These are phyloP conservation scores for Butorides virescens DNA, from an alignment of 2,113 vertebrate species.

Conservation along the genomic window DNA sequence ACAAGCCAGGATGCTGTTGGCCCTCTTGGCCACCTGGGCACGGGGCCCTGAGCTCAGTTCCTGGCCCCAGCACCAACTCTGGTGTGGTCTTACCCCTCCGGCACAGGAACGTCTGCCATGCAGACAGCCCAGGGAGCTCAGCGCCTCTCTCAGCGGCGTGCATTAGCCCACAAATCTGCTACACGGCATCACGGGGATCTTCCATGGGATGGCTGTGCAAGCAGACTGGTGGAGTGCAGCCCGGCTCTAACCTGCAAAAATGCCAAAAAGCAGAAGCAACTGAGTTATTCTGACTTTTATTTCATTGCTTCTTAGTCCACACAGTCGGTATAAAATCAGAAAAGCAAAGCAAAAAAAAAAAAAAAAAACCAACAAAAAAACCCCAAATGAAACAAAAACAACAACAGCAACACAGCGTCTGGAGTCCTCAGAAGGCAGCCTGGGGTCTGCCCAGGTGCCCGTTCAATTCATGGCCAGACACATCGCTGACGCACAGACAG, in stretches of 20 bases:
- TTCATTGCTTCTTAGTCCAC: slow-evolving; percentile 82
- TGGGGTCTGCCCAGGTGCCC: slow-evolving; percentile 68
- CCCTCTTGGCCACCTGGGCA: neutral
- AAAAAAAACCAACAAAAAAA: neutral
- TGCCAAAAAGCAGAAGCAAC: neutral
- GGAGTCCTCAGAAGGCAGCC: slow-evolving; percentile 78
- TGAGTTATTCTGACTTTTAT: slow-evolving; percentile 83
- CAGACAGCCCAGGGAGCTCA: neutral
- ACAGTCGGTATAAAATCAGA: slow-evolving; percentile 81
- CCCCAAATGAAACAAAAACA: neutral
- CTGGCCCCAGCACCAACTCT: no score
- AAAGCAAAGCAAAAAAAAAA: slow-evolving; percentile 62
- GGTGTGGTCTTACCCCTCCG: no score
- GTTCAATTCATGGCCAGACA: slow-evolving; percentile 79
- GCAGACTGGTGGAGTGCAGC: neutral
- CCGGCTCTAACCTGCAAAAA: neutral
- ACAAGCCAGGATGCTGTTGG: no score
- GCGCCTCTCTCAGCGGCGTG: neutral
- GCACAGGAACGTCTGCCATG: neutral
- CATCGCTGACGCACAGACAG: slow-evolving; percentile 53
- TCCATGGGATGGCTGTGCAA: rapidly evolving
- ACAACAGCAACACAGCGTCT: slow-evolving; percentile 45
- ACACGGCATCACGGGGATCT: neutral
- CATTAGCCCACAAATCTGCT: neutral
- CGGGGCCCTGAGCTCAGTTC: neutral